phyloP scores from a whole-genome alignment of 1,140 invertebrate genomes.

The Phthorimaea operculella region DNA sequence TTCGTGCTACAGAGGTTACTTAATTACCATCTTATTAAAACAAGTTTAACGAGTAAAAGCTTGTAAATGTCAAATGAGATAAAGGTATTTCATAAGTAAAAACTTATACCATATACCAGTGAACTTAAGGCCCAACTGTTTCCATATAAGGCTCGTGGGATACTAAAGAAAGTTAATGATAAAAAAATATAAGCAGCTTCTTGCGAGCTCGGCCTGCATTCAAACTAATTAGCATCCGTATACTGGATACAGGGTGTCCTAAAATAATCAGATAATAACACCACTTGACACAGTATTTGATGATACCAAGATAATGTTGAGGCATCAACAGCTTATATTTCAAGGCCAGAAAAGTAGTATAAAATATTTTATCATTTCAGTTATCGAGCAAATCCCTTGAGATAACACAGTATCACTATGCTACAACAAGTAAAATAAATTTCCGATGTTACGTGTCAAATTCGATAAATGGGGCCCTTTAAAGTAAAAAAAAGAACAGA shows the following conservation, averaged over 20 bases:
- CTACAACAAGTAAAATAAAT: not conserved
- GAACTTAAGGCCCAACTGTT: conserved; percentile 9
- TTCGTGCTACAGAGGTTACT: too few relatives aligned
- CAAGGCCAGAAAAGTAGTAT: not conserved
- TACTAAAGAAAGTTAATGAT: conserved; percentile 16
- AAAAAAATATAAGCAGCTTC: conserved; percentile 17
- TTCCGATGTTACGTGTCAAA: not conserved
- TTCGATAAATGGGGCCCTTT: conserved; percentile 4
- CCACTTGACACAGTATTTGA: not conserved
- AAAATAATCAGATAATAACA: not conserved
- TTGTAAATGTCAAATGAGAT: not conserved
- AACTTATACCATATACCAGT: conserved; percentile 11
- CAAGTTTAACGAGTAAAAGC: too few relatives aligned
- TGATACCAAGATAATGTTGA: not conserved
- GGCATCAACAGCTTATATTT: not conserved
- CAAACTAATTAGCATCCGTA: conserved; percentile 19
- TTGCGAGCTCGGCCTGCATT: conserved; percentile 11
- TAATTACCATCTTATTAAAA: too few relatives aligned
- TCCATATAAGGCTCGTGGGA: conserved; percentile 15
- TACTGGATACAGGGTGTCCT: conserved; percentile 10
- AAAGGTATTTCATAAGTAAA: not conserved
- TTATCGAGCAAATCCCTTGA: not conserved
- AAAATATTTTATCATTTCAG: not conserved
- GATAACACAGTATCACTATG: not conserved
- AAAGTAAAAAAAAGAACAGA: not conserved